Percentiles rank a stretch among this genome's conserved stretches.
Evolutionary conservation across 1,140 invertebrate genomes (phyloP).

Genomic region (Drosophila nebulosa): DNA sequence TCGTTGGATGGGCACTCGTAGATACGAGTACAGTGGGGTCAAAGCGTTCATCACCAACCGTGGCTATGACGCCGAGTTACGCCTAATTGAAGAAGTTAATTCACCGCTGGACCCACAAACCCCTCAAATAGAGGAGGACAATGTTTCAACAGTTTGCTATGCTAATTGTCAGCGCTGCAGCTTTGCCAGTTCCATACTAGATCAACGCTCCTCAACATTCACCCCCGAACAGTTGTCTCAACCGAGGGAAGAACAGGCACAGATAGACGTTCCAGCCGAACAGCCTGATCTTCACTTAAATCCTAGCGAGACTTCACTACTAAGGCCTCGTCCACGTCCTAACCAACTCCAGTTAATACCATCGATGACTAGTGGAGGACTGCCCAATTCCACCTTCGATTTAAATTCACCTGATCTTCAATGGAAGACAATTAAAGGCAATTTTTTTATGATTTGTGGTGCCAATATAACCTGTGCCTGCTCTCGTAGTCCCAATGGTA

Average conservation of each 20-base stretch:
- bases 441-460: constrained; percentile 90
- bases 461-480: constrained; percentile 92
- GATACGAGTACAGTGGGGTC: constrained; percentile 92
- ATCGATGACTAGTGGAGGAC: neutral
- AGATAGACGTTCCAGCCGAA: neutral
- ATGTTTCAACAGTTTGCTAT: constrained; percentile 66
- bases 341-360: constrained; percentile 18
- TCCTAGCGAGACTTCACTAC: constrained; percentile 36
- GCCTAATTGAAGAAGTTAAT: constrained; percentile 50
- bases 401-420: constrained; percentile 28
- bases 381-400: constrained; percentile 30
- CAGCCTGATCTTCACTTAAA: constrained; percentile 14
- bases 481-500: constrained; percentile 87
- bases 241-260: constrained; percentile 43
- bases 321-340: constrained; percentile 45
- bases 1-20: constrained; percentile 93
- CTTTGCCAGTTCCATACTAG: constrained; percentile 59
- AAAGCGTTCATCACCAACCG: constrained; percentile 88
- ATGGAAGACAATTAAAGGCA: constrained; percentile 86
- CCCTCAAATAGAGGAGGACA: constrained; percentile 23
- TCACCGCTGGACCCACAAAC: constrained; percentile 22
- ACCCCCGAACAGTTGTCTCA: constrained; percentile 43
- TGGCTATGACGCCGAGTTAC: constrained; percentile 86
- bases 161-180: constrained; percentile 71
- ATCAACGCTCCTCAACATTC: constrained; percentile 74